Conservation (phyloP, 2,113 vertebrate genomes). For the Coturnix japonica region DNA sequence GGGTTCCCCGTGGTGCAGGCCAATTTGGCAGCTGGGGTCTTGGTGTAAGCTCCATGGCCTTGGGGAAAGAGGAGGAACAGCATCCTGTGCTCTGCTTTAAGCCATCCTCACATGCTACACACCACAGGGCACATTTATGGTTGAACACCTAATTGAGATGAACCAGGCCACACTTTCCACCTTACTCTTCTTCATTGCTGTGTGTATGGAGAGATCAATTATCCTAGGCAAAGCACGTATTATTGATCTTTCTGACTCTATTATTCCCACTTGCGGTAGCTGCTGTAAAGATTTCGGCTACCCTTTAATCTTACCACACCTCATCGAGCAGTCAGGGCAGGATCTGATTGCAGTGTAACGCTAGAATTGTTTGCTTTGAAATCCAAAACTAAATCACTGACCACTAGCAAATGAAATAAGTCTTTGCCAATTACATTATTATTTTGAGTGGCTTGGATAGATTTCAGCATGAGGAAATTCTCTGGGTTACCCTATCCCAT, state of each 20-base stretch:
- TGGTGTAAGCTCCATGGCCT: fast-evolving
- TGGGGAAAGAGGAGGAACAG: background rate
- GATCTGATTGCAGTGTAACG: background rate
- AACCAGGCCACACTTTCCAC: background rate
- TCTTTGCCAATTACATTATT: background rate
- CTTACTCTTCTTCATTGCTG: background rate
- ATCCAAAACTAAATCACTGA: background rate
- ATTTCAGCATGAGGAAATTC: background rate
- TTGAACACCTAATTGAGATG: background rate
- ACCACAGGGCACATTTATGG: background rate
- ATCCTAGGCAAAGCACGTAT: background rate
- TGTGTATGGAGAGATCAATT: background rate
- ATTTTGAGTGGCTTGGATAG: background rate
- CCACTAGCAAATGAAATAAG: background rate
- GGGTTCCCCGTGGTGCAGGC: background rate
- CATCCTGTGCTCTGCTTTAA: background rate
- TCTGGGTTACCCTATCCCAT: background rate
- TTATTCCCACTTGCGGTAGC: background rate
- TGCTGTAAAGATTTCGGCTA: background rate
- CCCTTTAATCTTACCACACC: constrained; percentile 30
- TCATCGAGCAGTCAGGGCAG: background rate
- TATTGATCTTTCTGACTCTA: background rate
- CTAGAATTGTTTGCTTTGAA: constrained; percentile 29
- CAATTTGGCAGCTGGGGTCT: background rate
- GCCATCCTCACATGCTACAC: too few relatives aligned